Evolutionary conservation across 2,797 vertebrate genomes (phyloP), one percentile per base, ranked within the genome.

Genomic region (Mionectes olivaceus): DNA sequence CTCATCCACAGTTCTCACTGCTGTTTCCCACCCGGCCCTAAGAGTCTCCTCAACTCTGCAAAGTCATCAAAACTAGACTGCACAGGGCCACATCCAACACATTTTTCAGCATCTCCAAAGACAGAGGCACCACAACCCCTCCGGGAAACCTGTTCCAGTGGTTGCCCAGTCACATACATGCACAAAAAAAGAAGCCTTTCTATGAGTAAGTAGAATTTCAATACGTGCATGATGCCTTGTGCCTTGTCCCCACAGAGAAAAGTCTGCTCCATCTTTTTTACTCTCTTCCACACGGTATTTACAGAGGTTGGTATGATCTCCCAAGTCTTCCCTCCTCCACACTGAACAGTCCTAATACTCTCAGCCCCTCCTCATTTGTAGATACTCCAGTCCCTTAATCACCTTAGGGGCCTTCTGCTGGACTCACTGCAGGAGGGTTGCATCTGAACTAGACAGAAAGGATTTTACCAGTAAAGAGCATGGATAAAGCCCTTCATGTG

Each of bases 401-500:
- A 86, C 18, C 19, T 41, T 5, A 22, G 17, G 17, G 32, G 5
- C 21, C 27, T 63, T 88, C n/a, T 53, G 19, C 53, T 83, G 53
- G 53, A 78, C 32, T 21, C 7, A 1, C 19, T 78, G 55, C 50
- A 71, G 17, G 9, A 32, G 35, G 9, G 37, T 28, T 46, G 47
- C 9, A 46, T n/a, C 33, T 53, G 15, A 86, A 69, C 11, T 13
- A 78, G 23, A 46, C 33, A 60, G 28, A 77, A 83, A 74, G 24
- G 5, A 53, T 64, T 81, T 79, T 53, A 71, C 24, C 19, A 6
- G 11, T 37, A 83, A 83, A 70, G 86, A 41, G 15, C 11, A 86
- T 0, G 1, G 7, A 30, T 30, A 78, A 75, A 1, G 3, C 28
- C 8, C 0, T 25, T 87, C 18, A 1, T 11, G 9, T 3, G 11